Percentiles rank a stretch among this genome's conserved stretches.
Conservation (phyloP, 2,797 vertebrate genomes). For the Melanotaenia trifasciata region DNA sequence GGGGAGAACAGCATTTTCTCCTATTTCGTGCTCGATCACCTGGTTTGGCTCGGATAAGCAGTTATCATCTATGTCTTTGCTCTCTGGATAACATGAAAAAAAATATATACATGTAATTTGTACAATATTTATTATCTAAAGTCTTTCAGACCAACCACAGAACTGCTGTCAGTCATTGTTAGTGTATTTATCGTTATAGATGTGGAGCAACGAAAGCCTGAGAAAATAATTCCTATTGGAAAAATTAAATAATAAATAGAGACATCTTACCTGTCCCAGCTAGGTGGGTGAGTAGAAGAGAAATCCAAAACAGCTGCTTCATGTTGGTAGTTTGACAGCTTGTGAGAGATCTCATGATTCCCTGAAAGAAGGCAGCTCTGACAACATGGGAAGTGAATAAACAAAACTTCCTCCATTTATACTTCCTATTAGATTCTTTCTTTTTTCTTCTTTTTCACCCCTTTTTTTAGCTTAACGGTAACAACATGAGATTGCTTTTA, state of each 20-base stretch:
- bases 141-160: background rate
- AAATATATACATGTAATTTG: background rate
- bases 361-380: constrained; percentile 18
- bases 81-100: constrained; percentile 48
- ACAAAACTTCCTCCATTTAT: constrained; percentile 57
- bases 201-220: background rate
- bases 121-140: background rate
- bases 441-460: background rate
- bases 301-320: constrained; percentile 52
- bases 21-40: constrained; percentile 9
- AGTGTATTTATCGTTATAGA: background rate
- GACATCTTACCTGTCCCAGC: constrained; percentile 55
- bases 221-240: background rate
- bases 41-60: constrained; percentile 42
- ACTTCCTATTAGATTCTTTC: constrained; percentile 38
- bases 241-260: background rate
- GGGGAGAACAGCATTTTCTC: constrained; percentile 31
- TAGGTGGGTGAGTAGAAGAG: constrained; percentile 46
- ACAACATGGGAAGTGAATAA: constrained; percentile 51
- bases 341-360: constrained; percentile 57
- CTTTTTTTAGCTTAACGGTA: background rate
- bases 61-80: accelerated
- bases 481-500: background rate
- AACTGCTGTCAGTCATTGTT: background rate
- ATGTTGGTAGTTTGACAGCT: constrained; percentile 50